Evolutionary conservation across 2,888 invertebrate genomes (phyloP).

Genomic region (Magallana nippona): DNA sequence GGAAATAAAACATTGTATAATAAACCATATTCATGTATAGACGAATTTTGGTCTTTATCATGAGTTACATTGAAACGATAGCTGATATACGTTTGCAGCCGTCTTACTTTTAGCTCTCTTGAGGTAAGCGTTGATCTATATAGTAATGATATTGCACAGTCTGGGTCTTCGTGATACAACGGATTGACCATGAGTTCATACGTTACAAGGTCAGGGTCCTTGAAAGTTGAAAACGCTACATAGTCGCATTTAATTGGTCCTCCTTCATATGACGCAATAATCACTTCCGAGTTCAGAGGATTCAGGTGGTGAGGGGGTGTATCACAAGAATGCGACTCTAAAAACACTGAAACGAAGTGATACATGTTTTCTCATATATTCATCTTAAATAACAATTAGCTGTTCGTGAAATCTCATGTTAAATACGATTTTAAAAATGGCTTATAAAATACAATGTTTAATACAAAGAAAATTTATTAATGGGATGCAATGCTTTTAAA

Average conservation of each 20-base stretch:
- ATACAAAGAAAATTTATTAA: no score
- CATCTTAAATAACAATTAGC: no score
- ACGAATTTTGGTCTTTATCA: no score
- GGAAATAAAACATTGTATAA: no score
- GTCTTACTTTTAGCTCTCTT: not conserved
- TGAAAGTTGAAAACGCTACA: not conserved
- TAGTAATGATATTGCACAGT: not conserved
- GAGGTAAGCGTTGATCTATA: not conserved
- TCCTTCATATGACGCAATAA: not conserved
- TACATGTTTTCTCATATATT: not conserved
- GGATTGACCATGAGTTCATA: conserved; percentile 9
- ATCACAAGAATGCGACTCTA: not conserved
- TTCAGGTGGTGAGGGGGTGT: not conserved
- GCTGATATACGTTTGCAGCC: no score
- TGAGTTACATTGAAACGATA: no score
- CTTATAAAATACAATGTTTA: no score
- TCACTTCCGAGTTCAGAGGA: not conserved
- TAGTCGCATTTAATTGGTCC: not conserved
- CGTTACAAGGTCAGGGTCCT: not conserved
- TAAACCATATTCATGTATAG: no score
- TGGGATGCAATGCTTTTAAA: no score
- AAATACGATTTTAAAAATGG: no score
- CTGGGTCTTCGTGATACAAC: conserved; percentile 9
- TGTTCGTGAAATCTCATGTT: no score
- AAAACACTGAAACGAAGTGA: not conserved